phyloP scores from a whole-genome alignment of 2,888 invertebrate species.

The Yponomeuta sedellus region DNA sequence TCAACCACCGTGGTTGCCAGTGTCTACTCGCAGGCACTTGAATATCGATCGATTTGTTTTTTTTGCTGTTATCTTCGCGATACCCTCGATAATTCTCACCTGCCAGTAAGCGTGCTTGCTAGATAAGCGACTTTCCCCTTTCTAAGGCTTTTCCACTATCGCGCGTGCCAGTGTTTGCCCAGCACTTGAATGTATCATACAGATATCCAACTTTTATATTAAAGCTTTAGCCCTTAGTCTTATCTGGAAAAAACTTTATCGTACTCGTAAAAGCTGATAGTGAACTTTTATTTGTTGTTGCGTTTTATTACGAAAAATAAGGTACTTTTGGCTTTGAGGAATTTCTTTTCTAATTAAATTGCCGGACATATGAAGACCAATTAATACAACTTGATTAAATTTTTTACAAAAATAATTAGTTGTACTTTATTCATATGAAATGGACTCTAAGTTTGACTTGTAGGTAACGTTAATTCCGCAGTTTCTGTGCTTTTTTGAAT shows the following conservation, averaged over 20 bases:
- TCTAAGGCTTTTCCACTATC: conserved; percentile 17
- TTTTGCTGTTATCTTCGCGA: background rate
- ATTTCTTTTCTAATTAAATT: background rate
- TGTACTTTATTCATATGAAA: no score
- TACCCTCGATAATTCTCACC: conserved; percentile 54
- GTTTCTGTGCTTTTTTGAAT: no score
- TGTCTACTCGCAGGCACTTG: background rate
- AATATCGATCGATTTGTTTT: conserved; percentile 1
- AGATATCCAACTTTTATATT: conserved; percentile 48
- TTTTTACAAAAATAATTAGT: no score
- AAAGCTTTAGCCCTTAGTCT: conserved; percentile 56
- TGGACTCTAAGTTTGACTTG: no score
- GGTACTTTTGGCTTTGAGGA: background rate
- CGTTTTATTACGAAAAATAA: background rate
- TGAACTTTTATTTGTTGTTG: background rate
- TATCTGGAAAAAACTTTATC: conserved; percentile 27
- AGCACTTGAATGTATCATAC: conserved; percentile 57
- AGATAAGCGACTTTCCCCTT: conserved; percentile 9
- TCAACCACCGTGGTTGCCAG: background rate
- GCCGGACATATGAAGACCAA: no score
- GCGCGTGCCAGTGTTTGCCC: conserved; percentile 25
- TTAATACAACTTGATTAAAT: no score
- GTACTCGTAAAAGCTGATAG: conserved; percentile 12
- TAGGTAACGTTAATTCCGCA: no score
- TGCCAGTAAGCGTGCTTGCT: conserved; percentile 29